Conservation (phyloP, 2,888 invertebrate species). For the Sepiola atlantica region DNA sequence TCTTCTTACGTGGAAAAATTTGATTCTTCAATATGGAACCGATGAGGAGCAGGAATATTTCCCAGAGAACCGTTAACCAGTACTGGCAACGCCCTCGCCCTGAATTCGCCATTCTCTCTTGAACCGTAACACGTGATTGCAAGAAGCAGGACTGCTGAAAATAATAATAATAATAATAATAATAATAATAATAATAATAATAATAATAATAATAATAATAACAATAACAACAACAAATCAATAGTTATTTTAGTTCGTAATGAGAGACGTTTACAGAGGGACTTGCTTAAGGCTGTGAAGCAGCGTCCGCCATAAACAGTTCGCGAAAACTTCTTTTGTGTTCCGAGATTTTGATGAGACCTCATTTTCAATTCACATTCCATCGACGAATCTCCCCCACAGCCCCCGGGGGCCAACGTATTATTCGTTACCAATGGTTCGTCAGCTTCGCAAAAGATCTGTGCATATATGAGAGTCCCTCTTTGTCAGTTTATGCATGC, state of each 20-base stretch:
- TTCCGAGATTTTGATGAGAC: slow-evolving; percentile 15
- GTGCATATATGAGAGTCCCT: neutral
- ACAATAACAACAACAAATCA: neutral
- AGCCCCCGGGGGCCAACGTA: neutral
- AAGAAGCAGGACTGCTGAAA: neutral
- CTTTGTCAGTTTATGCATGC: neutral
- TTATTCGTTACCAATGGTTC: neutral
- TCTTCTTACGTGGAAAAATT: no score
- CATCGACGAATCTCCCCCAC: neutral
- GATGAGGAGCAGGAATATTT: neutral
- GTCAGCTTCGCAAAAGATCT: neutral
- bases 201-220: no score
- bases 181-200: no score
- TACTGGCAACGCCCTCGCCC: neutral
- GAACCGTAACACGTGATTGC: slow-evolving; percentile 32
- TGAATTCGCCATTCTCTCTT: neutral
- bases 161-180: neutral
- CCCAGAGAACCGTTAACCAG: neutral
- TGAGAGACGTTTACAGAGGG: slow-evolving; percentile 6
- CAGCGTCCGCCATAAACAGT: neutral
- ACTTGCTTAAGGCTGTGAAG: neutral
- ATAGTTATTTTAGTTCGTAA: slow-evolving; percentile 32
- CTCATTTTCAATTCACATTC: neutral
- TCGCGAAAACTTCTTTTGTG: slow-evolving; percentile 23
- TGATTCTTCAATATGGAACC: neutral